Conservation (phyloP, 2,888 invertebrate genomes). For the Yponomeuta evonymella region DNA sequence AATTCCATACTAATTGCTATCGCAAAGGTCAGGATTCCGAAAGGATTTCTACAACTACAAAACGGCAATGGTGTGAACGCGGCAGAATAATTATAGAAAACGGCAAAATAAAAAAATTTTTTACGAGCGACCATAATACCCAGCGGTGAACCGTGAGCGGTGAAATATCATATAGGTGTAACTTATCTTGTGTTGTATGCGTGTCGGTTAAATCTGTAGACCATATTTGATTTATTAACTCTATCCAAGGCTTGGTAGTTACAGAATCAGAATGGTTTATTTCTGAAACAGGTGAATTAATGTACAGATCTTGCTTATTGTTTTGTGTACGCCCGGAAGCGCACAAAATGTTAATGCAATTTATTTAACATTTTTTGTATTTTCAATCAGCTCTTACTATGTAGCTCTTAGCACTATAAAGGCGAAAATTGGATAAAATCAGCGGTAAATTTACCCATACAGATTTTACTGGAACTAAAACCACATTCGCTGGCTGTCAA, state of each 20-base stretch:
- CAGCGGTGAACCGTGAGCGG: neutral
- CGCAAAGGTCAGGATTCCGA: no score
- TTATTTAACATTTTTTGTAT: neutral
- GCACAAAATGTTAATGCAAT: no score
- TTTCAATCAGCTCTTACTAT: neutral
- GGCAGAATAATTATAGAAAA: neutral
- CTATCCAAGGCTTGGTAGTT: neutral
- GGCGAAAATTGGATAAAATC: neutral
- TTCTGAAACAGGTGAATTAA: no score
- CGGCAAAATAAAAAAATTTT: neutral
- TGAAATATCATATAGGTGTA: neutral
- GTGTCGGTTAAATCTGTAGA: neutral
- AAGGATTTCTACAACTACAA: no score
- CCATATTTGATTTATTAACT: neutral
- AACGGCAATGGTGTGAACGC: neutral
- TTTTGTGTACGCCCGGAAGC: no score
- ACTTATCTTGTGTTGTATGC: neutral
- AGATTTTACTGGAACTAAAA: no score
- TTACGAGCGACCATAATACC: neutral
- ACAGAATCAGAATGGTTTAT: no score
- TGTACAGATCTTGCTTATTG: no score
- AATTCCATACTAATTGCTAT: no score
- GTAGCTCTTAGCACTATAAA: neutral
- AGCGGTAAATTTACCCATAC: no score
- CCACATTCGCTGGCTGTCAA: no score